Percentiles rank a stretch among this genome's conserved stretches.
These are phyloP conservation scores for Leucoma salicis DNA, from an alignment of 2,888 invertebrate species.

Conservation along the genomic window DNA sequence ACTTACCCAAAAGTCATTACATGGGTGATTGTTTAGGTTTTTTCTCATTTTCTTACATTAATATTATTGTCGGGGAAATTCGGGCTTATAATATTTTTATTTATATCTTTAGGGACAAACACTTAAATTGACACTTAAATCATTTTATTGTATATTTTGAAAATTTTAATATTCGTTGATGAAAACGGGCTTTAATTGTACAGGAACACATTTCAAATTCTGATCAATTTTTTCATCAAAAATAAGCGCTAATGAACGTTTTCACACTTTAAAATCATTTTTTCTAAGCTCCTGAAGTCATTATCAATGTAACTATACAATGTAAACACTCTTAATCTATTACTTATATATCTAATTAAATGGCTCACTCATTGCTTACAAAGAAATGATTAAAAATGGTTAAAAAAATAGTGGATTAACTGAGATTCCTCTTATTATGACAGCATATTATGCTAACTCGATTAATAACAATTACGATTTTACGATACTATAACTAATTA, in stretches of 20 bases:
- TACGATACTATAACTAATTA: not conserved
- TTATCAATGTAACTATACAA: constrained; percentile 46
- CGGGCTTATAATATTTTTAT: too few relatives aligned
- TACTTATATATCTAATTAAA: constrained; percentile 47
- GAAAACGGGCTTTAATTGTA: constrained; percentile 43
- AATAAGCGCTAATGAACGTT: constrained; percentile 44
- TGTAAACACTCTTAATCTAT: constrained; percentile 36
- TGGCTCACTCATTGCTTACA: constrained; percentile 54
- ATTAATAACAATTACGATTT: constrained; percentile 16
- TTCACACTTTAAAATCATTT: constrained; percentile 39
- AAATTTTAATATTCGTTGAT: too few relatives aligned
- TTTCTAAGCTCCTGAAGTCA: constrained; percentile 64
- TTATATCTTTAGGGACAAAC: too few relatives aligned
- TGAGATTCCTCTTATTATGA: constrained; percentile 51
- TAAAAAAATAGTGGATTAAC: constrained; percentile 53
- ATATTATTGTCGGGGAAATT: too few relatives aligned
- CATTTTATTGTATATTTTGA: not conserved
- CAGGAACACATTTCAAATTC: constrained; percentile 60
- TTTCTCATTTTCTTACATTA: too few relatives aligned
- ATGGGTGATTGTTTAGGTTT: too few relatives aligned
- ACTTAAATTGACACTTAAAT: too few relatives aligned
- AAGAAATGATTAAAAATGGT: constrained; percentile 38
- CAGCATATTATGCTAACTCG: constrained; percentile 33
- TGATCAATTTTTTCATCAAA: constrained; percentile 32
- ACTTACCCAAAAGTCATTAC: too few relatives aligned